These are phyloP conservation scores for Phymorhynchus buccinoides DNA, from an alignment of 1,140 invertebrate species.

Conservation along the genomic window DNA sequence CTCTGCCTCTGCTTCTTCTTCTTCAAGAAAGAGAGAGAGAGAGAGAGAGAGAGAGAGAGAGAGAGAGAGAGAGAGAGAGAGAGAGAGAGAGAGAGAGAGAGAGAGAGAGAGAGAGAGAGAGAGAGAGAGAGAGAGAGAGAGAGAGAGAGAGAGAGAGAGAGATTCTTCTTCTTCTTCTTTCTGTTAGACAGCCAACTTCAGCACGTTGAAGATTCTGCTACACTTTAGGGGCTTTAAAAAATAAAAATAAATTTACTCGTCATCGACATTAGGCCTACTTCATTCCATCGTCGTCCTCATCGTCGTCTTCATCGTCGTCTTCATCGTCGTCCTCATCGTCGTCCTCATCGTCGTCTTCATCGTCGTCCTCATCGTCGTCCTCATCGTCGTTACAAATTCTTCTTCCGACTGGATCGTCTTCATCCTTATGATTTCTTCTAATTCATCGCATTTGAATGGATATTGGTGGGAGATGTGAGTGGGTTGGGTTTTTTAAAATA, in stretches of 20 bases:
- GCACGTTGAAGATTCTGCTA: too few relatives aligned
- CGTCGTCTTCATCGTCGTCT: too few relatives aligned
- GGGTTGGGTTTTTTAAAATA: too few relatives aligned
- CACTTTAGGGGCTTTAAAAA: neutral
- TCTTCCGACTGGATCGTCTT: neutral
- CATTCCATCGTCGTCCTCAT: too few relatives aligned
- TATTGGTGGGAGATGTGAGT: too few relatives aligned
- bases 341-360: neutral
- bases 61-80: neutral
- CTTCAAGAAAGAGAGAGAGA: neutral
- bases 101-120: neutral
- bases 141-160: neutral
- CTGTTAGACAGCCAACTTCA: neutral
- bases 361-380: neutral
- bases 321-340: neutral
- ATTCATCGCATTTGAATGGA: too few relatives aligned
- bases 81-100: neutral
- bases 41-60: neutral
- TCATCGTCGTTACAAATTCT: neutral
- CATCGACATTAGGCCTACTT: neutral
- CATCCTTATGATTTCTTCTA: too few relatives aligned
- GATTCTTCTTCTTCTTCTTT: neutral
- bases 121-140: constrained; percentile 1
- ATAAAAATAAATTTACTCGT: neutral
- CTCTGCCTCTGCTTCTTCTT: too few relatives aligned